Percentiles rank a stretch among this genome's conserved stretches.
Evolutionary conservation across 2,797 vertebrate species (phyloP).

Genomic region (Alcedo atthis): DNA sequence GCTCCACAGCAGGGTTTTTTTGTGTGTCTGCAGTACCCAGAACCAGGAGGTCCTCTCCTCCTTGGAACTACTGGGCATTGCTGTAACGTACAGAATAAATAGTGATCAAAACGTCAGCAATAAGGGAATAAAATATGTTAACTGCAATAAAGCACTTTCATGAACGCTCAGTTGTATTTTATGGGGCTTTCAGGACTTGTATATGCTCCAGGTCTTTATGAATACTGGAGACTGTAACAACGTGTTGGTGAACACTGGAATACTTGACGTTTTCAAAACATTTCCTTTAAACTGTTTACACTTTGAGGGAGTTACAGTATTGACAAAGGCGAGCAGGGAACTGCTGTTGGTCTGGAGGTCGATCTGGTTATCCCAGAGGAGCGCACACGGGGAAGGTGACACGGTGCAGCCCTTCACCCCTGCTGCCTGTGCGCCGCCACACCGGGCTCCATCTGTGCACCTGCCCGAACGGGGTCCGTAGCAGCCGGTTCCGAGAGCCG

Average conservation of each 20-base stretch:
- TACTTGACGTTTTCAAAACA: neutral
- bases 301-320: neutral
- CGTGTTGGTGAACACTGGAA: neutral
- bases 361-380: fast-evolving
- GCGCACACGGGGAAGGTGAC: neutral
- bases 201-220: neutral
- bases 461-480: neutral
- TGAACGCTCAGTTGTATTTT: neutral
- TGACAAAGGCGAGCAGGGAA: neutral
- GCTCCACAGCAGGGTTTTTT: neutral
- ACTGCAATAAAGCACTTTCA: neutral
- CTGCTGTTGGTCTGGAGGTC: fast-evolving
- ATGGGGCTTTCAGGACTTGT: neutral
- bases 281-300: neutral
- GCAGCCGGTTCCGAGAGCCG: neutral
- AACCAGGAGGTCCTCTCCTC: neutral
- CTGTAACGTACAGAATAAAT: neutral
- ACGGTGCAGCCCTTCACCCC: neutral
- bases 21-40: fast-evolving
- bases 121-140: neutral
- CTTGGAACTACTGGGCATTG: neutral
- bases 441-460: neutral
- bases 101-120: neutral
- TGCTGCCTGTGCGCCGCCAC: fast-evolving
- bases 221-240: neutral